Evolutionary conservation across 2,113 vertebrate genomes (phyloP).

Genomic region (Bufo gargarizans): DNA sequence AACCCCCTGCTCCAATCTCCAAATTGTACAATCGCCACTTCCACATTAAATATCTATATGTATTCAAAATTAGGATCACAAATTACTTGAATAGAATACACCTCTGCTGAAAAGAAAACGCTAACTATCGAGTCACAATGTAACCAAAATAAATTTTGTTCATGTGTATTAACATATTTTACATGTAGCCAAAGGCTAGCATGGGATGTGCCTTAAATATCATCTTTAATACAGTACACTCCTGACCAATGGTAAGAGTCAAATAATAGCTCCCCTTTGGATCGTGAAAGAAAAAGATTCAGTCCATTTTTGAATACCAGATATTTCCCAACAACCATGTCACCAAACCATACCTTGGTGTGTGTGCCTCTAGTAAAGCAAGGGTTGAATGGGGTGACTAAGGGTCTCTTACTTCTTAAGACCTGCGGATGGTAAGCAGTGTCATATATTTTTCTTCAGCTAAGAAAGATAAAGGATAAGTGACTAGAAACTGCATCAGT

Average conservation of each 20-base stretch:
- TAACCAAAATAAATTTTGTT: slow-evolving; percentile 94
- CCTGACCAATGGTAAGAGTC: slow-evolving; percentile 20
- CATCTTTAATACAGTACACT: slow-evolving; percentile 63
- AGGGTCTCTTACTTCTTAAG: neutral
- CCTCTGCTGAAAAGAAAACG: slow-evolving; percentile 82
- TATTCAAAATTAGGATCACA: slow-evolving; percentile 77
- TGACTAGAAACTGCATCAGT: slow-evolving; percentile 79
- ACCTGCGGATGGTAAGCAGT: neutral
- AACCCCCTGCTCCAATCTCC: slow-evolving; percentile 59
- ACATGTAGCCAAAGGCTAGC: slow-evolving; percentile 81
- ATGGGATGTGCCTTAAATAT: slow-evolving; percentile 67
- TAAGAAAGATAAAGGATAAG: slow-evolving; percentile 74
- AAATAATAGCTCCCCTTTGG: slow-evolving; percentile 20
- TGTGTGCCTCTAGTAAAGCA: neutral
- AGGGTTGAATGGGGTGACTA: neutral
- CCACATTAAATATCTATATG: slow-evolving; percentile 82
- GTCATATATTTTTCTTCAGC: slow-evolving; percentile 48
- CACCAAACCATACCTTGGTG: neutral
- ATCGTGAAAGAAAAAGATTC: slow-evolving; percentile 51
- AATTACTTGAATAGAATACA: slow-evolving; percentile 86
- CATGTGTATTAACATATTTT: slow-evolving; percentile 94
- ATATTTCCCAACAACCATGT: neutral
- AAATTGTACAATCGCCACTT: slow-evolving; percentile 65
- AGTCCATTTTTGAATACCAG: neutral
- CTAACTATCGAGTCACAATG: slow-evolving; percentile 87